A percentile compares a stretch with the other conserved stretches of the same genome.
These are phyloP conservation scores for Cantharis rustica DNA, from an alignment of 2,888 invertebrate genomes.

Conservation along the genomic window DNA sequence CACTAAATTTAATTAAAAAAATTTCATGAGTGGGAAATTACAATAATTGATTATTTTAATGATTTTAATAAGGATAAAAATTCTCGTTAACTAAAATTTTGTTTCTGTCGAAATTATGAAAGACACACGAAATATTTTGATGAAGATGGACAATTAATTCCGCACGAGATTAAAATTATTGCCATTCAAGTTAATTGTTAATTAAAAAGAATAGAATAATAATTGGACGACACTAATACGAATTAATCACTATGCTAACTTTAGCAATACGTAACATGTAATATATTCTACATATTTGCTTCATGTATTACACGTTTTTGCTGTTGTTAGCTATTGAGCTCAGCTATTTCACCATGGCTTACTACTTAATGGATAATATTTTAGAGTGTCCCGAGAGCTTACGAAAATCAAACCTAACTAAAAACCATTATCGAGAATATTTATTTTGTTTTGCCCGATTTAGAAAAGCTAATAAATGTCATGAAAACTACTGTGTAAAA, in stretches of 20 bases:
- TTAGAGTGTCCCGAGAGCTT: neutral
- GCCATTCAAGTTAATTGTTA: neutral
- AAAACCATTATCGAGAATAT: neutral
- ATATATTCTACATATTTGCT: neutral
- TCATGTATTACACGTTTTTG: neutral
- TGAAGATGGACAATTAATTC: neutral
- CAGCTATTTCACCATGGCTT: neutral
- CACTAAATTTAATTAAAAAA: neutral
- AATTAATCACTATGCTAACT: neutral
- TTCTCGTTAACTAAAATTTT: neutral
- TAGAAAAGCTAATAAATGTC: too few relatives aligned
- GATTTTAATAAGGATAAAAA: neutral
- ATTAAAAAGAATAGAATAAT: neutral
- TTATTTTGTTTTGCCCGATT: too few relatives aligned
- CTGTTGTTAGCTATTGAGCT: neutral
- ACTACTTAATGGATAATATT: neutral
- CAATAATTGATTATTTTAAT: neutral
- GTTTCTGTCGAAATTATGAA: neutral
- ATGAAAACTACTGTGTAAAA: too few relatives aligned
- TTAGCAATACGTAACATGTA: neutral
- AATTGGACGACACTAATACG: neutral
- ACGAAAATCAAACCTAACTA: neutral
- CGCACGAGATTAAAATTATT: neutral
- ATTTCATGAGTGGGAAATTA: neutral
- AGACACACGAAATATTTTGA: neutral